These are phyloP conservation scores for Polyommatus iphigenia DNA, from an alignment of 2,888 invertebrate genomes.

Conservation along the genomic window DNA sequence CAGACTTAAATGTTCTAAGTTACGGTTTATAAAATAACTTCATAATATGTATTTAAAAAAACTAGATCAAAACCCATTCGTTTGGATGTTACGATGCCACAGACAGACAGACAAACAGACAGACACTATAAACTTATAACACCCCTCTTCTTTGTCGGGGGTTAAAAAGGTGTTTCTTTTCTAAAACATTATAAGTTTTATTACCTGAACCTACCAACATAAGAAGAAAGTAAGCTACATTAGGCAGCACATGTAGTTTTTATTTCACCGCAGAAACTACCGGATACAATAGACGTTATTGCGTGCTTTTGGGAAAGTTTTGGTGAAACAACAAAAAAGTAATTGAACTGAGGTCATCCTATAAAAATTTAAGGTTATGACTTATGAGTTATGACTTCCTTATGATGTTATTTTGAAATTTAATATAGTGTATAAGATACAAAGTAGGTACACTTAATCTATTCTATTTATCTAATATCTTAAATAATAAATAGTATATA, in stretches of 20 bases:
- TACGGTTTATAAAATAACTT: too few relatives aligned
- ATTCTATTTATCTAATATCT: not conserved
- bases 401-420: not conserved
- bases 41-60: too few relatives aligned
- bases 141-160: too few relatives aligned
- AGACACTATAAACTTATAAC: too few relatives aligned
- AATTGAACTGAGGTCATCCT: not conserved
- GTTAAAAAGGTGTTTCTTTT: too few relatives aligned
- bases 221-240: not conserved
- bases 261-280: slow-evolving; percentile 18
- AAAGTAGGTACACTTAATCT: not conserved
- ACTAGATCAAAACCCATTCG: too few relatives aligned
- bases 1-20: too few relatives aligned
- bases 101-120: too few relatives aligned
- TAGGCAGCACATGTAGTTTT: not conserved
- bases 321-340: not conserved
- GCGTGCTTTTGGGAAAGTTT: slow-evolving; percentile 9
- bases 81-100: too few relatives aligned
- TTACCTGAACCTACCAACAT: not conserved
- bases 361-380: not conserved
- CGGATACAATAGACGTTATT: not conserved
- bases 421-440: not conserved
- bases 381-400: not conserved
- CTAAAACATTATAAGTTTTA: too few relatives aligned
- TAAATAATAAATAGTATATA: too few relatives aligned